These are phyloP conservation scores for Poecile montanus DNA, from an alignment of 2,797 vertebrate genomes.

Conservation along the genomic window DNA sequence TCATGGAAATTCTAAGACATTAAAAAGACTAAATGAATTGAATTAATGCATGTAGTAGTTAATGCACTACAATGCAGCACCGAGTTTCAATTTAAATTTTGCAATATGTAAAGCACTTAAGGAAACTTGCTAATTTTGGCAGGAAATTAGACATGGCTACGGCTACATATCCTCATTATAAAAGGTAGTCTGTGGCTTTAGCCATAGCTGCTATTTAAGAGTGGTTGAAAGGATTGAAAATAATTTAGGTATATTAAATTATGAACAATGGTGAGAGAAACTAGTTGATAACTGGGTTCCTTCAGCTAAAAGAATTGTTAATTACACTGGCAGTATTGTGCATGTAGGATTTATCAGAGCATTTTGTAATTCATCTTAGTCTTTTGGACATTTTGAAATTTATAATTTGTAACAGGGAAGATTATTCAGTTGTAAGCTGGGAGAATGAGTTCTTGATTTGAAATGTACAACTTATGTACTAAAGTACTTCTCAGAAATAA, in stretches of 20 bases:
- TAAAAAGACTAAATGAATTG: neutral
- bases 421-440: constrained; percentile 36
- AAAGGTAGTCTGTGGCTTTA: neutral
- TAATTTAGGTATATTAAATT: neutral
- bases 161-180: neutral
- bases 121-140: constrained; percentile 4
- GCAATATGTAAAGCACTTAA: neutral
- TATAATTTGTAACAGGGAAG: constrained; percentile 2
- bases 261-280: neutral
- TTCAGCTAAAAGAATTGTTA: neutral
- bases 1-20: neutral
- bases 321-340: neutral
- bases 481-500: constrained; percentile 65
- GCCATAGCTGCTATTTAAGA: neutral
- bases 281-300: neutral
- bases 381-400: constrained; percentile 23
- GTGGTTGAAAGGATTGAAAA: neutral
- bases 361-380: neutral
- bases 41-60: neutral
- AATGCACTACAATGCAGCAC: neutral
- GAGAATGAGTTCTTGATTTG: constrained; percentile 36
- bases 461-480: constrained; percentile 52
- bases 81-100: constrained; percentile 10
- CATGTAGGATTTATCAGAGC: neutral
- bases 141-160: neutral